phyloP scores from a whole-genome alignment of 2,888 invertebrate species.

The Plusia festucae region DNA sequence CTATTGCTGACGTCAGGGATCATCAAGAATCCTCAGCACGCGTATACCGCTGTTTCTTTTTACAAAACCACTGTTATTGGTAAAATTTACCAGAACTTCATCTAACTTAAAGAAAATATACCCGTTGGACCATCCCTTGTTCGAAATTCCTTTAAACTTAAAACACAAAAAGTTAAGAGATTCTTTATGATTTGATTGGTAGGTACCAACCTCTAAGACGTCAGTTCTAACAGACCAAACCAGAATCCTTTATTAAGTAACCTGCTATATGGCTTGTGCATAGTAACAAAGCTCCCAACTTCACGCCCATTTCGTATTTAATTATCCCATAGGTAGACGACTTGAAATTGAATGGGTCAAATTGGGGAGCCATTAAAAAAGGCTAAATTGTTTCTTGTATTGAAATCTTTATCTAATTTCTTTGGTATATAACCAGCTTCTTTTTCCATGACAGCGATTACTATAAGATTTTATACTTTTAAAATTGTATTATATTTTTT shows the following conservation, averaged over 20 bases:
- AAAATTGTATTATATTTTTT: neutral
- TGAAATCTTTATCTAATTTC: slow-evolving; percentile 1
- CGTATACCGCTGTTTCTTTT: too few species aligned
- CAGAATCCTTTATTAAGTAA: neutral
- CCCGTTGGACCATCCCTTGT: neutral
- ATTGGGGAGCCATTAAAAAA: slow-evolving; percentile 1
- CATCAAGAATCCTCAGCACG: too few species aligned
- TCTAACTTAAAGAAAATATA: neutral
- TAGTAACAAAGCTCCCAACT: neutral
- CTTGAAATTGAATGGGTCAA: neutral
- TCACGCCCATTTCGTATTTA: slow-evolving; percentile 4
- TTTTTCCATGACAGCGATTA: neutral
- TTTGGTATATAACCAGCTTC: neutral
- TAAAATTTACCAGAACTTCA: too few species aligned
- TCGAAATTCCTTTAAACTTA: neutral
- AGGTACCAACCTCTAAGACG: neutral
- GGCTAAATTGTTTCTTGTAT: slow-evolving; percentile 1
- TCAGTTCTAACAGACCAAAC: neutral
- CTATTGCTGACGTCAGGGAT: too few species aligned
- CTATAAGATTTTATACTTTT: neutral
- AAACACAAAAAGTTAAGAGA: too few species aligned
- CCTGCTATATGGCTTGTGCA: slow-evolving; percentile 1
- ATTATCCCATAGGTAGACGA: neutral
- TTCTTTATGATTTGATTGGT: too few species aligned
- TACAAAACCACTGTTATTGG: too few species aligned